phyloP scores from a whole-genome alignment of 2,113 vertebrate species.

The Eretmochelys imbricata region DNA sequence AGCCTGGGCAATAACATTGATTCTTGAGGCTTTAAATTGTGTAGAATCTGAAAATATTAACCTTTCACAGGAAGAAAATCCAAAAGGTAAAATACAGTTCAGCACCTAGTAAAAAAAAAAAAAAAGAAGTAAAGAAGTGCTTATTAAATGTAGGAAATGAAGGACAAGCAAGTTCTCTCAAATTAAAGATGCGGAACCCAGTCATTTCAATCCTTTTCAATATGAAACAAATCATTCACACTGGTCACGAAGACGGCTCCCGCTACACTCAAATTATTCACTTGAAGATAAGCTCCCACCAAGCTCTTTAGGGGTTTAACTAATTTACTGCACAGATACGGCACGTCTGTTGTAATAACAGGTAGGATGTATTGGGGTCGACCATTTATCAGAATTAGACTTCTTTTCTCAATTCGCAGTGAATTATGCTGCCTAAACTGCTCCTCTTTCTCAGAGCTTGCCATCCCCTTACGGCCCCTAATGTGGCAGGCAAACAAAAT shows the following conservation, averaged over 20 bases:
- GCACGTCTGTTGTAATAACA: constrained; percentile 91
- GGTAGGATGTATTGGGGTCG: constrained; percentile 89
- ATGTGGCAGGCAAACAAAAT: constrained; percentile 98
- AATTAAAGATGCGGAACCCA: constrained; percentile 82
- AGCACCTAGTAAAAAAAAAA: constrained; percentile 59
- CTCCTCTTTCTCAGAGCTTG: constrained; percentile 81
- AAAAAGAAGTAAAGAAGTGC: constrained; percentile 40
- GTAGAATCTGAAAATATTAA: constrained; percentile 70
- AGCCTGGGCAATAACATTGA: constrained; percentile 38
- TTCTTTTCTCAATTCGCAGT: constrained; percentile 88
- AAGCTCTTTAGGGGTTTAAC: constrained; percentile 88
- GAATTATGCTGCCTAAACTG: constrained; percentile 87
- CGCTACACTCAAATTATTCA: constrained; percentile 89
- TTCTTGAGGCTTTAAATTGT: constrained; percentile 54
- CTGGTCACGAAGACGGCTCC: constrained; percentile 86
- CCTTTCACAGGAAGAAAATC: constrained; percentile 68
- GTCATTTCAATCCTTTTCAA: constrained; percentile 83
- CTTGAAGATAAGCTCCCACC: constrained; percentile 89
- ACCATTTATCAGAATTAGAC: constrained; percentile 96
- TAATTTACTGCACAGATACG: constrained; percentile 90
- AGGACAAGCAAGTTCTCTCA: constrained; percentile 78
- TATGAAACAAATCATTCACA: constrained; percentile 88
- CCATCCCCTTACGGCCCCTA: constrained; percentile 89
- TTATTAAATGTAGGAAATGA: constrained; percentile 79
- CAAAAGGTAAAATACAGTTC: constrained; percentile 73